Percentiles rank a stretch among this genome's conserved stretches.
Evolutionary conservation across 35 echinoderm and acorn worm species (phyloP).

Genomic region (Strongylocentrotus purpuratus): DNA sequence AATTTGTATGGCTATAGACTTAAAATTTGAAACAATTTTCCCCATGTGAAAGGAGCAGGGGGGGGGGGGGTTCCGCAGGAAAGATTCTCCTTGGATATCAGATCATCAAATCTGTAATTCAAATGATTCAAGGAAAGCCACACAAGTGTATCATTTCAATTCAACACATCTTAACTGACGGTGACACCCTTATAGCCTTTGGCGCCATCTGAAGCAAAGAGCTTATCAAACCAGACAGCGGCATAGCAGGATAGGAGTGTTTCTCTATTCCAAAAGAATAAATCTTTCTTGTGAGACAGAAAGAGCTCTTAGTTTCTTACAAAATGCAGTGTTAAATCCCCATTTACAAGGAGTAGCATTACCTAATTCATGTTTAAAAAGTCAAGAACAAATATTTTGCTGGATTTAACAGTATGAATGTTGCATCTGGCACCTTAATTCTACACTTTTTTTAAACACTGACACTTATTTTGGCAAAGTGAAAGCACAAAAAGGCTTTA

Average conservation of each 20-base stretch:
- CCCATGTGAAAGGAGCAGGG: background rate
- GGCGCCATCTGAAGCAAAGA: background rate
- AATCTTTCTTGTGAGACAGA: too few species aligned
- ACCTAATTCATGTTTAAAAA: too few species aligned
- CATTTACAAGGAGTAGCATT: too few species aligned
- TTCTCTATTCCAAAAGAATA: background rate
- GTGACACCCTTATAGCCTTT: background rate
- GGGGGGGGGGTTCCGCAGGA: background rate
- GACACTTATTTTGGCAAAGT: too few species aligned
- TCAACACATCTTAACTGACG: background rate
- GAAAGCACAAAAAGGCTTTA: too few species aligned
- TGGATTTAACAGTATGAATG: too few species aligned
- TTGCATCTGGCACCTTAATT: too few species aligned
- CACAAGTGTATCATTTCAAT: background rate
- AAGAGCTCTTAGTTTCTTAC: too few species aligned
- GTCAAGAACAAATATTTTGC: too few species aligned
- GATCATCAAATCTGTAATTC: background rate
- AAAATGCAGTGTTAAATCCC: too few species aligned
- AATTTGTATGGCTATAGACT: background rate
- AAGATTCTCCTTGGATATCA: background rate
- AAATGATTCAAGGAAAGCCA: background rate
- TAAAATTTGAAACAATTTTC: background rate
- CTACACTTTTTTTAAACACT: too few species aligned
- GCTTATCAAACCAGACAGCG: background rate
- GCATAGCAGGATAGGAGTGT: background rate